Evolutionary conservation across 1,140 invertebrate genomes (phyloP).

Genomic region (Cheumatopsyche charites): DNA sequence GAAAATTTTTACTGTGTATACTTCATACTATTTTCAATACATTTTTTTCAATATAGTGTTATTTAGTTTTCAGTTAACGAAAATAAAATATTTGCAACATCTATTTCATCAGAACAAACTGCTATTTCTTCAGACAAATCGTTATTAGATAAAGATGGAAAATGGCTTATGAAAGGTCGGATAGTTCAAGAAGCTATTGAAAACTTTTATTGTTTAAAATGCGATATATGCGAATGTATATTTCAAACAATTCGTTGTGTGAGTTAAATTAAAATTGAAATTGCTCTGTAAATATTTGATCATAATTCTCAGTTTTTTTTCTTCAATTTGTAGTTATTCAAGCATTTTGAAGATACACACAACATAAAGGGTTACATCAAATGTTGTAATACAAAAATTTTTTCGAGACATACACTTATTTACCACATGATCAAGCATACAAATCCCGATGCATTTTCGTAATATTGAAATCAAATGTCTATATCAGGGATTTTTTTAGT

Average conservation of each 20-base stretch:
- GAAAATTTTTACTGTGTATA: too few relatives aligned
- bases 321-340: constrained; percentile 14
- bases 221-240: constrained; percentile 23
- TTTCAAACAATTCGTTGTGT: constrained; percentile 23
- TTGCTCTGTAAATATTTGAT: not conserved
- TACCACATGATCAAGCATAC: constrained; percentile 16
- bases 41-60: too few relatives aligned
- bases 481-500: not conserved
- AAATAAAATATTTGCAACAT: too few relatives aligned
- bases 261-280: not conserved
- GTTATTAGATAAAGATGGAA: too few relatives aligned
- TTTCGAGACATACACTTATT: not conserved
- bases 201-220: constrained; percentile 36
- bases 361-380: constrained; percentile 17
- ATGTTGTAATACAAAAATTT: constrained; percentile 19
- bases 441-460: constrained; percentile 5
- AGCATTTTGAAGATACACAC: constrained; percentile 14
- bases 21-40: too few relatives aligned
- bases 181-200: constrained; percentile 22
- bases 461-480: not conserved
- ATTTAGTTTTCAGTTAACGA: too few relatives aligned
- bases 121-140: too few relatives aligned
- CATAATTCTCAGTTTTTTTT: not conserved
- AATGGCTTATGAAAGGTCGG: too few relatives aligned
- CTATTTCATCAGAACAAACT: too few relatives aligned